phyloP scores from a whole-genome alignment of 2,113 vertebrate genomes.

The Euleptes europaea region DNA sequence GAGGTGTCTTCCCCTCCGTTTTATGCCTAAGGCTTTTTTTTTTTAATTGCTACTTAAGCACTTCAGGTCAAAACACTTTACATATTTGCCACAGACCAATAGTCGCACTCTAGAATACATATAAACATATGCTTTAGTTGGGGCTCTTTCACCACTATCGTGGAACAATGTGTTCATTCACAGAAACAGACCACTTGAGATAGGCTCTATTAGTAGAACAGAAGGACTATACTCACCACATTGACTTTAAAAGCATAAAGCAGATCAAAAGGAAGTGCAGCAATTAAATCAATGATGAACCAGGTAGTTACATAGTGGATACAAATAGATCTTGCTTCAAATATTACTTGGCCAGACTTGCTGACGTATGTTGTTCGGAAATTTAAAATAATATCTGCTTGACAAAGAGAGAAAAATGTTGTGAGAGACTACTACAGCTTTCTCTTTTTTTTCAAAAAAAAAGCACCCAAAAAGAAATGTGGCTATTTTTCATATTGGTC shows the following conservation, averaged over 20 bases:
- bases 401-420: constrained; percentile 54
- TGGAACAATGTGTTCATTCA: neutral
- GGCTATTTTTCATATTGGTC: neutral
- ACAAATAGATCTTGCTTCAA: constrained; percentile 96
- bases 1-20: neutral
- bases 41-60: neutral
- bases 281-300: constrained; percentile 98
- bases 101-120: neutral
- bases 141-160: neutral
- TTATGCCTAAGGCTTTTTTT: neutral
- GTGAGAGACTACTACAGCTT: constrained; percentile 16
- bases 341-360: constrained; percentile 98
- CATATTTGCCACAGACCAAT: constrained; percentile 4
- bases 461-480: neutral
- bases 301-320: constrained; percentile 98
- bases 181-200: rapidly evolving
- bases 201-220: neutral
- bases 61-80: neutral
- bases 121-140: neutral
- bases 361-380: constrained; percentile 98
- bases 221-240: constrained; percentile 85
- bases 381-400: constrained; percentile 95
- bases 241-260: constrained; percentile 97
- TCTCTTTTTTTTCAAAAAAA: neutral
- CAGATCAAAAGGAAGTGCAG: constrained; percentile 95